Evolutionary conservation across 2,888 invertebrate species (phyloP), one percentile per base, ranked within the genome.

Genomic region (Leptopilina drosophilae): DNA sequence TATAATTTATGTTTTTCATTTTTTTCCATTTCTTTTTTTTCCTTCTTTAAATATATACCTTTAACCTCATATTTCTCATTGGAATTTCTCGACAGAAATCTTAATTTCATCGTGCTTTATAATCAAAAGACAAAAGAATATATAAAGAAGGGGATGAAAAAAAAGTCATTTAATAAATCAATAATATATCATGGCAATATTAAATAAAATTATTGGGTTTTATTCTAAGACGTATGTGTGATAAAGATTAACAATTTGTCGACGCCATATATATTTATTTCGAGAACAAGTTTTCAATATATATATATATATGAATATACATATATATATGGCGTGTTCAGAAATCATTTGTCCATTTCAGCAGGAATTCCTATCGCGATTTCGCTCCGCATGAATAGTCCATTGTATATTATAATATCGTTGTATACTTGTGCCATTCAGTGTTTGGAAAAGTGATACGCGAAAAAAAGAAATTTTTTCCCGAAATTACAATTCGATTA

Each of bases 161-260:
- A 8, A 49, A 9, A 46, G 46, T 11, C n/a, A 56, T 73, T 73
- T 73, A 56, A 73, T 73, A 73, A 73, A 73, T 73, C 73, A 73
- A 56, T 73, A 73, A 33, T 42, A 42, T 14, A 15, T 33, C 15
- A 20, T 20, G 33, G 33, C 33, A 33, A 33, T 56, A 26, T 40
- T 33, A 73, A 42, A 33, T 9, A 6, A 56, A 73, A 73, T 73
- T 56, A 73, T 53, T 56, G 56, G 73, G 6, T 56, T 73, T 56
- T 73, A 33, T 33, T 33, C 1, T 73, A 49, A 56, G 40, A n/a
- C 53, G 53, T 7, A 42, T 53, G 73, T 73, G 73, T 33, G 56
- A 73, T 73, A 73, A 73, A 73, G 73, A 73, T 56, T 56, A 73
- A 73, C 73, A 73, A 73, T 73, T 73, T 73, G 73, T 73, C 73